Percentiles rank a stretch among this genome's conserved stretches.
Evolutionary conservation across 2,888 invertebrate species (phyloP).

Genomic region (Sminthurides aquaticus): DNA sequence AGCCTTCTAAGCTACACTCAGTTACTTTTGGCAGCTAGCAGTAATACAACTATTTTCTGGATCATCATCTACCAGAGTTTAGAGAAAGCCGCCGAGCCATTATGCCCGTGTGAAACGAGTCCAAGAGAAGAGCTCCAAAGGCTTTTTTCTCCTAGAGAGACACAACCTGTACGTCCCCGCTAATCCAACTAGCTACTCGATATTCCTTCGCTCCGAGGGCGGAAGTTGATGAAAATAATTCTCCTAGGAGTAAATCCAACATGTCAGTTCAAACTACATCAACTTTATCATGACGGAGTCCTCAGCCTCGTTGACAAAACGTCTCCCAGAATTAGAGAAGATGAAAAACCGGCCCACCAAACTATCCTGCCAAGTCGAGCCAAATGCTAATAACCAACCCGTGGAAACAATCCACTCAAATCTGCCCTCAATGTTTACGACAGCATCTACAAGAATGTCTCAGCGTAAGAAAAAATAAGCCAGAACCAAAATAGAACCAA

Average conservation of each 20-base stretch:
- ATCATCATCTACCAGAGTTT: conserved; percentile 19
- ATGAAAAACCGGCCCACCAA: not conserved
- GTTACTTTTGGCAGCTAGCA: conserved; percentile 25
- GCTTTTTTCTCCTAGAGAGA: too few species aligned
- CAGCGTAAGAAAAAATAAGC: not conserved
- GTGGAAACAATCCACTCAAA: not conserved
- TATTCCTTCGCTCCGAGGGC: not conserved
- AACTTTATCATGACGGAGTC: not conserved
- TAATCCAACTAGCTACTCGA: too few species aligned
- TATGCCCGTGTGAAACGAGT: too few species aligned
- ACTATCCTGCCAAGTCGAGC: too few species aligned
- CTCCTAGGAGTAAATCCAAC: not conserved
- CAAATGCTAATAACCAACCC: too few species aligned
- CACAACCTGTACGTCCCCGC: too few species aligned
- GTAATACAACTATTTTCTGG: conserved; percentile 25
- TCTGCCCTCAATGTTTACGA: not conserved
- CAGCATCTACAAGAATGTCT: not conserved
- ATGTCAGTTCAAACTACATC: not conserved
- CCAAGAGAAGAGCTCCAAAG: too few species aligned
- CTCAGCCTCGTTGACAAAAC: not conserved
- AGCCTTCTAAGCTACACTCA: conserved; percentile 21
- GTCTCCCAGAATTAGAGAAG: not conserved
- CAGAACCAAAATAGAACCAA: not conserved
- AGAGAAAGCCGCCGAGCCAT: not conserved
- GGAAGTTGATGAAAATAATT: not conserved